Evolutionary conservation across 1,140 invertebrate species (phyloP), one percentile per base, ranked within the genome.

Genomic region (Gonioctena quinquepunctata): DNA sequence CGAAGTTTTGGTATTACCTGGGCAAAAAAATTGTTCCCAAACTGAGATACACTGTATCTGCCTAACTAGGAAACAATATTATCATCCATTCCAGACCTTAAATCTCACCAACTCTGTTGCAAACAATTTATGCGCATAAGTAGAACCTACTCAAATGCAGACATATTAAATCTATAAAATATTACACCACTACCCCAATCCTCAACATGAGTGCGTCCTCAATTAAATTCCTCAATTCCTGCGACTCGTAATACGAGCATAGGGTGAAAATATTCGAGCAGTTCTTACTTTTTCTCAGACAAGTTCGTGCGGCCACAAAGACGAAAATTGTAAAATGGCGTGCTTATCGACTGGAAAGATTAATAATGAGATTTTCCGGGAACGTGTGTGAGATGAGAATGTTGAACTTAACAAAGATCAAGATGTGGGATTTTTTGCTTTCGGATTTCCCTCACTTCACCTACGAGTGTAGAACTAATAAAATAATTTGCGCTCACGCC

Each of bases 311-410:
- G 66, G 69, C 71, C 75, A 73, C 75, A 77, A 77, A 77, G 75
- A 70, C 74, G 56, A 68, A 71, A 75, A 71, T 76, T 73, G 68
- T 70, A 56, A 72, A 66, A 68, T 68, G 67, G 69, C 74, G 76
- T 75, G 76, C 76, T 76, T 76, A 77, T 71, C 68, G 74, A 77
- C 69, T 77, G 76, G 66, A 77, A 77, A 77, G 73, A 77, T 77
- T 77, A 77, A 77, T 77, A 77, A 77, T 77, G 73, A 77, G 76
- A 77, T 77, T 77, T 77, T 71, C 69, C 63, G 66, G 73, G 59
- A 69, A 77, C 73, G 76, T 77, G 76, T 77, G 76, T 77, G 71
- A 77, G 75, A 76, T 77, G 69, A 74, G 63, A 76, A 77, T 77
- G 73, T 73, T 69, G 74, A 73, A 64, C 19, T 33, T 73, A 73